Base-by-base conservation (phyloP, 2,888 invertebrate species). In the Xylophagus ater region DNA sequence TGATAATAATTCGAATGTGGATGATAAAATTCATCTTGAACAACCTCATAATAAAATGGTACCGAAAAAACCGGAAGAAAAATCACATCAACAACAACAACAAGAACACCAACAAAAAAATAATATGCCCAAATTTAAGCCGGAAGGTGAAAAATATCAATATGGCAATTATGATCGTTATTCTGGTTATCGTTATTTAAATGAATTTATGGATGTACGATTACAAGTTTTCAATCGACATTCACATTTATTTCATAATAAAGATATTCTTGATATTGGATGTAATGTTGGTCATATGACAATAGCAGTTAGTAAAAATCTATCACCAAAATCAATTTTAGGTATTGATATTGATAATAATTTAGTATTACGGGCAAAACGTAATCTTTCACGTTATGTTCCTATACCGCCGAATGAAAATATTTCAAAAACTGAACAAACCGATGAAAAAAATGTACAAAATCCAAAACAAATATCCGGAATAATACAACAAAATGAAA, bases 111-210 rank as follows among this genome's bases (percentile, higher is more conserved):
- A 17, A 23, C 21, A 34, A 40, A 13, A 40, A 50, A 44, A 34
- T 15, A 24, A 23, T 7, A 32, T 51, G 47, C 62, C 62, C 23
- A 60, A 62, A 46, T 87, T 86, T 64, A 76, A 82, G 51, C 70
- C 76, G 15, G 83, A 83, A 59, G 79, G 84, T 58, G 73, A 76
- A 42, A 76, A 76, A 57, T 94, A 89, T 68, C 85, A 88, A 56
- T 93, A 84, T 69, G 97, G 98, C 40, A 98, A 98, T 67, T 97
- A 94, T 66, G 87, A 89, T 62, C 81, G 88, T 67, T 97, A 97
- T 69, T 93, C 94, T 58, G 96, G 96, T 15, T 93, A 94, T 59
- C 76, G 96, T 23, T 88, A 92, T 65, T 72, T 81, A 15, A 78
- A 83, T 51, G 76, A 79, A 26, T 82, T 81, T 56, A 72, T 78